Percentiles rank a stretch among this genome's conserved stretches.
Conservation (phyloP, 2,797 vertebrate genomes). For the Schizopygopsis malacanthus region DNA sequence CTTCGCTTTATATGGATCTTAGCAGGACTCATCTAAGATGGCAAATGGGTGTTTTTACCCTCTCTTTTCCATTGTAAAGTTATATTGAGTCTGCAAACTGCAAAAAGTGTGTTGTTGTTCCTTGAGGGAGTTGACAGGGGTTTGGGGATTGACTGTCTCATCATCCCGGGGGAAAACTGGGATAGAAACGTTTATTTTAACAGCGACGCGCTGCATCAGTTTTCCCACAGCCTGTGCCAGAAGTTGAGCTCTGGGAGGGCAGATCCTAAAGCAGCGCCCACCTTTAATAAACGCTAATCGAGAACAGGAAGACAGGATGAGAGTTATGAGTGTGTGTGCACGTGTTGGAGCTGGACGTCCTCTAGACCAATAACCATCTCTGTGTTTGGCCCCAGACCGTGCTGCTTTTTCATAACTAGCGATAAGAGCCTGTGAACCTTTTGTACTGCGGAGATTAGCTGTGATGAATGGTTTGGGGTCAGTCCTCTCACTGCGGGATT, state of each 20-base stretch:
- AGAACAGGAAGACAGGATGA: slow-evolving; percentile 20
- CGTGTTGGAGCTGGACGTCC: slow-evolving; percentile 43
- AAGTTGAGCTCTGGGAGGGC: slow-evolving; percentile 55
- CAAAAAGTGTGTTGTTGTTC: slow-evolving; percentile 37
- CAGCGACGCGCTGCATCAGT: slow-evolving; percentile 69
- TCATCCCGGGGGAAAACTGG: slow-evolving; percentile 64
- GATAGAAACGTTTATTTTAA: slow-evolving; percentile 77
- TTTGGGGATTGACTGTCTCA: slow-evolving; percentile 26
- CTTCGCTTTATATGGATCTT: background rate
- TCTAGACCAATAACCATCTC: slow-evolving; percentile 38
- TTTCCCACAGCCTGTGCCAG: slow-evolving; percentile 78
- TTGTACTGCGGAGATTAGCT: slow-evolving; percentile 15
- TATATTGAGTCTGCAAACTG: background rate
- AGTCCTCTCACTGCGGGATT: slow-evolving; percentile 15
- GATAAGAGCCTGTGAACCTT: slow-evolving; percentile 38
- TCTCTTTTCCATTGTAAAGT: background rate
- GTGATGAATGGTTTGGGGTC: slow-evolving; percentile 12
- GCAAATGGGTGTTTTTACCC: background rate
- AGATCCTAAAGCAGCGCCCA: slow-evolving; percentile 54
- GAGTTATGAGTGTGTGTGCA: slow-evolving; percentile 40
- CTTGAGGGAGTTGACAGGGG: slow-evolving; percentile 38
- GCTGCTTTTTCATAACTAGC: slow-evolving; percentile 20
- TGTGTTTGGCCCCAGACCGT: slow-evolving; percentile 29
- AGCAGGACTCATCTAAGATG: background rate
- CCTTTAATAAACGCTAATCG: slow-evolving; percentile 59